Conservation (phyloP, 2,888 invertebrate species). For the Spilarctia lutea region DNA sequence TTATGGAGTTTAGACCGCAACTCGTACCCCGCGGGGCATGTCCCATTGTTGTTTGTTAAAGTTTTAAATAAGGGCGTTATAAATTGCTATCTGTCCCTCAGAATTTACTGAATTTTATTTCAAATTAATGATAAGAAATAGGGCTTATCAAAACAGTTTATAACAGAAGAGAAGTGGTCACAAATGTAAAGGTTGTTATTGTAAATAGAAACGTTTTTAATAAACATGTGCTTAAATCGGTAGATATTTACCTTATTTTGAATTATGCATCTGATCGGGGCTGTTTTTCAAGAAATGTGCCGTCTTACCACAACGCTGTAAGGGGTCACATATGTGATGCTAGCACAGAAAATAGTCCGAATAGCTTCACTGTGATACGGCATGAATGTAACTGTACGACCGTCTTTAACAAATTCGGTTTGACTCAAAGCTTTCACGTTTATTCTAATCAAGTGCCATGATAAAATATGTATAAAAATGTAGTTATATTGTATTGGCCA, state of each 20-base stretch:
- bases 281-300: too few species aligned
- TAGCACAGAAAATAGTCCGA: not conserved
- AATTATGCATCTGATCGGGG: too few species aligned
- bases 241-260: not conserved
- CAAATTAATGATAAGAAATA: not conserved
- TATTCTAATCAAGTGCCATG: not conserved
- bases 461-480: not conserved
- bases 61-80: slow-evolving; percentile 7
- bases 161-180: not conserved
- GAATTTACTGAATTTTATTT: not conserved
- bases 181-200: not conserved
- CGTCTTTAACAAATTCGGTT: not conserved
- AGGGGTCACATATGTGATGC: not conserved
- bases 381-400: too few species aligned
- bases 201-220: not conserved
- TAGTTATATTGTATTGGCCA: not conserved
- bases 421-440: not conserved
- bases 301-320: too few species aligned
- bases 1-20: not conserved
- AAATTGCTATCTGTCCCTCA: not conserved
- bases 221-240: not conserved
- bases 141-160: not conserved
- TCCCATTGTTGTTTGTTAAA: slow-evolving; percentile 7
- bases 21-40: slow-evolving; percentile 2
- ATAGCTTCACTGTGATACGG: not conserved